phyloP scores from a whole-genome alignment of 2,797 vertebrate species.

The Dendrocincla tyrannina region DNA sequence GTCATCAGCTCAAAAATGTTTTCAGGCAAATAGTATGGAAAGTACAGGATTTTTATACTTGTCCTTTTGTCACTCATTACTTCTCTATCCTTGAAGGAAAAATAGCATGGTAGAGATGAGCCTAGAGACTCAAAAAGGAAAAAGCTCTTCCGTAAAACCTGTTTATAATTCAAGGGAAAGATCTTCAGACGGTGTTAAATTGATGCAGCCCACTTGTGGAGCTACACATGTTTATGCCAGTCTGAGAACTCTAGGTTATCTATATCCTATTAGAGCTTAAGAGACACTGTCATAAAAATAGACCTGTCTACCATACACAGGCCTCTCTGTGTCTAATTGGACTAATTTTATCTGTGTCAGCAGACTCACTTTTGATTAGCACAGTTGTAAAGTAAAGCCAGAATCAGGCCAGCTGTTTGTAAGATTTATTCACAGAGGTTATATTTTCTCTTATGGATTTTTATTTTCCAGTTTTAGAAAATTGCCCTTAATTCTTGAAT shows the following conservation, averaged over 20 bases:
- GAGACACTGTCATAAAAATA: background rate
- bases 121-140: background rate
- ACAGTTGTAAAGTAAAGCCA: background rate
- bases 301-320: background rate
- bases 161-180: background rate
- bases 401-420: background rate
- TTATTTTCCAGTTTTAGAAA: background rate
- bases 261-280: conserved; percentile 9
- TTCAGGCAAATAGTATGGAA: background rate
- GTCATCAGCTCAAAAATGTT: background rate
- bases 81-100: background rate
- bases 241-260: background rate
- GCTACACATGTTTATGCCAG: background rate
- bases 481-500: background rate
- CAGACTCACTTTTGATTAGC: background rate
- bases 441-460: background rate
- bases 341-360: conserved; percentile 3
- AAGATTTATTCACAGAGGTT: background rate
- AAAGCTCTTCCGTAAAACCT: background rate
- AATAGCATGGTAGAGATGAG: background rate
- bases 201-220: background rate
- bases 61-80: background rate
- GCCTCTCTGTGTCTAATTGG: background rate
- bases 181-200: background rate
- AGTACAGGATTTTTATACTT: background rate